Percentiles rank a stretch among this genome's conserved stretches.
These are phyloP conservation scores for Drosophila differens DNA, from an alignment of 2,888 invertebrate genomes.

Conservation along the genomic window DNA sequence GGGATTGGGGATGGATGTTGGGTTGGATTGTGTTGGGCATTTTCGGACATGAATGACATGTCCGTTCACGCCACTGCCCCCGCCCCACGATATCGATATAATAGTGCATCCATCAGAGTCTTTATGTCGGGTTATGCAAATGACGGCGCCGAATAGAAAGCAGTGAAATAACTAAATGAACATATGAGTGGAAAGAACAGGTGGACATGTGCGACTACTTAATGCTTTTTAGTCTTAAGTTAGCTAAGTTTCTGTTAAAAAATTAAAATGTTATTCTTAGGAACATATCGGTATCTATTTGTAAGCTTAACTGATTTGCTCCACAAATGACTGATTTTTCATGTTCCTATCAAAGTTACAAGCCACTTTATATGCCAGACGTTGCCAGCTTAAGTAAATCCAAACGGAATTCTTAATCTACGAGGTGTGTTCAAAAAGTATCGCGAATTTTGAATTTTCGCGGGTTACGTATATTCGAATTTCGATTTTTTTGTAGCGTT, in stretches of 20 bases:
- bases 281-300: not conserved
- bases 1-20: not conserved
- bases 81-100: not conserved
- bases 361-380: not conserved
- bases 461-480: too few species aligned
- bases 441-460: too few species aligned
- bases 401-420: not conserved
- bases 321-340: not conserved
- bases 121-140: constrained; percentile 42
- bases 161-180: not conserved
- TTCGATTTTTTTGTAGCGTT: too few species aligned
- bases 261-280: not conserved
- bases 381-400: not conserved
- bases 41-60: constrained; percentile 16
- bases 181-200: constrained; percentile 7
- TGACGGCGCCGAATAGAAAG: constrained; percentile 26
- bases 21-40: constrained; percentile 11
- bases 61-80: not conserved
- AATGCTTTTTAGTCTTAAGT: constrained; percentile 16
- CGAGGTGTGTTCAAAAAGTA: too few species aligned
- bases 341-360: not conserved
- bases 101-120: not conserved
- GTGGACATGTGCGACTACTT: constrained; percentile 3
- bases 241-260: not conserved
- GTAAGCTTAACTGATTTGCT: not conserved